phyloP scores from a whole-genome alignment of 2,113 vertebrate genomes.

The Rhynchomys soricoides region DNA sequence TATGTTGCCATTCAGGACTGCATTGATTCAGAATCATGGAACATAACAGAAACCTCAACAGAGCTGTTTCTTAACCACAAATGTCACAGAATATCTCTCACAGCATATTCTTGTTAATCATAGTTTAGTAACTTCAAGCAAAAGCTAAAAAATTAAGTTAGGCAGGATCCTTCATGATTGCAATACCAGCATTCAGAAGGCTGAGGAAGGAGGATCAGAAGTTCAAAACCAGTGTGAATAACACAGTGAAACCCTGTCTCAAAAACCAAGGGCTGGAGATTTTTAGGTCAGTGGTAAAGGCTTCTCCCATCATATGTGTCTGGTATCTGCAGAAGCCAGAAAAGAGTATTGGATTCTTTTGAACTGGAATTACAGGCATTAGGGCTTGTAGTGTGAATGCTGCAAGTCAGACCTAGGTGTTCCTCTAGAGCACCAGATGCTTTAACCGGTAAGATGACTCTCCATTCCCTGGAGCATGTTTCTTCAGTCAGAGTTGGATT shows the following conservation, averaged over 20 bases:
- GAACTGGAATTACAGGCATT: not conserved
- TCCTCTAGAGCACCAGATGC: not conserved
- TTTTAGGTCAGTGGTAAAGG: not conserved
- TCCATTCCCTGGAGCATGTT: not conserved
- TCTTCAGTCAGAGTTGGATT: not conserved
- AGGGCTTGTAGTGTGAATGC: not conserved
- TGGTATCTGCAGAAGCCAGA: not conserved
- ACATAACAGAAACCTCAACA: not conserved
- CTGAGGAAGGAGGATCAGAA: no score
- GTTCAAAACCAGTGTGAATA: not conserved
- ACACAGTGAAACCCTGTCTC: not conserved
- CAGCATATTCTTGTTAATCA: not conserved
- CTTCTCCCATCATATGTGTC: not conserved
- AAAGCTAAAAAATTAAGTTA: not conserved
- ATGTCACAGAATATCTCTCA: not conserved
- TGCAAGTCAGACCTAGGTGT: not conserved
- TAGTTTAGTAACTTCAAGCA: not conserved
- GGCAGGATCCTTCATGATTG: not conserved
- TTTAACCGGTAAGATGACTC: not conserved
- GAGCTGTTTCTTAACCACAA: not conserved
- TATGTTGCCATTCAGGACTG: not conserved
- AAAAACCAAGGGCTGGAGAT: not conserved
- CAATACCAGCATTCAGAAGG: not conserved
- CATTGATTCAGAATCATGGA: conserved; percentile 14
- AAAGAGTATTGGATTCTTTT: not conserved